Percentiles rank a stretch among this genome's conserved stretches.
Evolutionary conservation across 1,140 invertebrate genomes (phyloP).

Genomic region (Lasaia peninsularis): DNA sequence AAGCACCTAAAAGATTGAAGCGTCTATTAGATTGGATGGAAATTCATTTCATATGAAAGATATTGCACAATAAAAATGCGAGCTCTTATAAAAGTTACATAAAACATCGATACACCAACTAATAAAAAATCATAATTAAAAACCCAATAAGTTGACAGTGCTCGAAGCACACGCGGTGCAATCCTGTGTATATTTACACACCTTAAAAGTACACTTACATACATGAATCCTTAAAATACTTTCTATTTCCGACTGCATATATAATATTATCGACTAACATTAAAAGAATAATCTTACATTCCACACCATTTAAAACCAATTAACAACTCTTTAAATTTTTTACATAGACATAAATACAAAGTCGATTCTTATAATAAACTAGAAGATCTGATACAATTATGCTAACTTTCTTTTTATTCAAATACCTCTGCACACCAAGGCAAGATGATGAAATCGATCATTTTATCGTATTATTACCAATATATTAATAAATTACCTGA

Average conservation of each 20-base stretch:
- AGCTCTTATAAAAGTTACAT: neutral
- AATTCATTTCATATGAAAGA: conserved; percentile 5
- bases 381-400: no score
- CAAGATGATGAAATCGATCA: no score
- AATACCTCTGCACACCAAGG: no score
- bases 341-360: conserved; percentile 20
- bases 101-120: conserved; percentile 2
- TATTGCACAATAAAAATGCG: conserved; percentile 10
- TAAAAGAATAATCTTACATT: conserved; percentile 59
- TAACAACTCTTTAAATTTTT: conserved; percentile 36
- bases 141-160: conserved; percentile 22
- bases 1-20: conserved; percentile 37
- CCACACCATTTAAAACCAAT: conserved; percentile 44
- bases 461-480: no score
- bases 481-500: no score
- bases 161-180: conserved; percentile 39
- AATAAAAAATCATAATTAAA: conserved; percentile 8
- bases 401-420: no score
- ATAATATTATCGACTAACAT: conserved; percentile 51
- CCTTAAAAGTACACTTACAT: conserved; percentile 60
- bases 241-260: conserved; percentile 38
- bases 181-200: conserved; percentile 69
- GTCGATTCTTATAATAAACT: no score
- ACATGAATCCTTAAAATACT: conserved; percentile 15
- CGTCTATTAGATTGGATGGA: conserved; percentile 4